A percentile compares a stretch with the other conserved stretches of the same genome.
These are phyloP conservation scores for Micromys minutus DNA, from an alignment of 2,113 vertebrate genomes.

Conservation along the genomic window DNA sequence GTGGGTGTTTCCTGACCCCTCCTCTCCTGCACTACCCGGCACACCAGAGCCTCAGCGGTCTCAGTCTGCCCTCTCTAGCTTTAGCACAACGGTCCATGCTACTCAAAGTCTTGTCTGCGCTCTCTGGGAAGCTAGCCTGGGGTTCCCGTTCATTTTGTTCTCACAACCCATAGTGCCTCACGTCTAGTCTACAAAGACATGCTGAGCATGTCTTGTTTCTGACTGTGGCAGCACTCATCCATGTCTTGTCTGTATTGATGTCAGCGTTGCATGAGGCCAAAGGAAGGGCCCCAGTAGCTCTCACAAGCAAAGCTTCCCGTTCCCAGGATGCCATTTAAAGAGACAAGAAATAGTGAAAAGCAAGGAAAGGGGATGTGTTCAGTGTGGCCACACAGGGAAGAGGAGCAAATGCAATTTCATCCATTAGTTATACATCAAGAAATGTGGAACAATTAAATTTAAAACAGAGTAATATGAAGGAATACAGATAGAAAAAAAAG, in stretches of 20 bases:
- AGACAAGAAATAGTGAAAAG: not conserved
- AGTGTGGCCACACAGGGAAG: not conserved
- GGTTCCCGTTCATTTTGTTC: slow-evolving; percentile 42
- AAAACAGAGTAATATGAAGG: too few species aligned
- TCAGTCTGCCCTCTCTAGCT: not conserved
- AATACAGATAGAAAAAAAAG: too few species aligned
- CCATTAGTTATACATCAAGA: too few species aligned
- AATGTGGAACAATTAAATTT: too few species aligned
- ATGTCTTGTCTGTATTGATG: not conserved
- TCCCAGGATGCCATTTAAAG: not conserved
- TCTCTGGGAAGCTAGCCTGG: slow-evolving; percentile 53
- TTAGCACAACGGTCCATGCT: slow-evolving; percentile 30
- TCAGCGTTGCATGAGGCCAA: too few species aligned
- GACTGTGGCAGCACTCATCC: not conserved
- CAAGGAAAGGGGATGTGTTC: not conserved
- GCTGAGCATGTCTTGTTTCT: not conserved
- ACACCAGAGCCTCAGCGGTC: not conserved
- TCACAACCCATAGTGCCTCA: not conserved
- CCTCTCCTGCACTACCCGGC: not conserved
- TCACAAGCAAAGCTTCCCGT: not conserved
- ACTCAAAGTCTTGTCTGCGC: slow-evolving; percentile 48
- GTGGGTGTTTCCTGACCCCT: not conserved
- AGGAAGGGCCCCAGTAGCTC: too few species aligned
- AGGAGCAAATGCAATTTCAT: too few species aligned
- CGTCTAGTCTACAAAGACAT: not conserved